Evolutionary conservation across 1,140 invertebrate genomes (phyloP), one percentile per base, ranked within the genome.

Genomic region (Brachystomella parvula): DNA sequence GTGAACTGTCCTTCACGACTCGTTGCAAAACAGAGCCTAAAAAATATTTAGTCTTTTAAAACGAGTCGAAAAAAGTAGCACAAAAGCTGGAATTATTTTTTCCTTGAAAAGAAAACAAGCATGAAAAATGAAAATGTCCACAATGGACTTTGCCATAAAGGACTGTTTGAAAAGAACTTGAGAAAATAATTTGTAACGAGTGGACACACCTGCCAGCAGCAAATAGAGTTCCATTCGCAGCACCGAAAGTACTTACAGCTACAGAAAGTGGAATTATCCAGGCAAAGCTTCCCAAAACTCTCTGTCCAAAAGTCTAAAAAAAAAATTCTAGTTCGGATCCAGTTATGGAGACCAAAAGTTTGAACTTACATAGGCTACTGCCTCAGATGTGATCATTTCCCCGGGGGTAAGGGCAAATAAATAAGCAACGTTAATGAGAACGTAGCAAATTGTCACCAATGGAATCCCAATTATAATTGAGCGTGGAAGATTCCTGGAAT

Each of bases 381-480:
- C 96, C 76, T 96, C 90, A 39, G 92, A 94, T n/a, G 94, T 85
- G 85, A 98, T 93, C 65, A 70, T 68, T 67, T 73, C 84, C 0
- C 90, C 30, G 0, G 91, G 88, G 58, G 92, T 94, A 86, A 99
- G 94, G 26, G 94, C 95, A 2, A 96, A 91, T 77, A 98, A 82
- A 78, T 99, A 98, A 9, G 96, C 94, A 62, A 99, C 83, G 78
- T 98, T 99, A 73, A 97, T 92, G 49, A 98, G 81, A 3, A 93
- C 87, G 79, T 99, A 99, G 76, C 96, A 96, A 15, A 95, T 77
- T 0, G 95, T 99, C 24, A 97, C 94, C 73, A 98, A 79, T 19
- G 94, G 92, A 76, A 96, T 95, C 0, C 94, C 96, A 74, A 98
- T 95, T 76, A 94, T 89, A 66, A 98, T 98, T 28, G 95, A 93